Evolutionary conservation across 2,797 vertebrate genomes (phyloP).

Genomic region (Peromyscus nudipes): DNA sequence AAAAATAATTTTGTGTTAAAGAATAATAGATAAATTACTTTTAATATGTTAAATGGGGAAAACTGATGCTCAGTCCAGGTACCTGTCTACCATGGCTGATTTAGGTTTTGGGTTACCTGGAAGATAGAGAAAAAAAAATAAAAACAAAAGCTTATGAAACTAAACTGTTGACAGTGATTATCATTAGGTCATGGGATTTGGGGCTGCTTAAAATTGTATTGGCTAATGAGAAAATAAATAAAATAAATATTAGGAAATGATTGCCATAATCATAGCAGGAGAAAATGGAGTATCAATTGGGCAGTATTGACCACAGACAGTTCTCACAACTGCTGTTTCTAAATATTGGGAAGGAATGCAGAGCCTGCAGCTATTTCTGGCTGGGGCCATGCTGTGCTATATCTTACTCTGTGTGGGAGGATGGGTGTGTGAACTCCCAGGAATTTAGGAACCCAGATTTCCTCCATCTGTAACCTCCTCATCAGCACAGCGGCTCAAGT

Average conservation of each 20-base stretch:
- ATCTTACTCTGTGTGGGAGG: slow-evolving; percentile 64
- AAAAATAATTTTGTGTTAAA: not conserved
- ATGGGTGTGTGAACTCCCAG: slow-evolving; percentile 56
- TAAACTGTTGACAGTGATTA: not conserved
- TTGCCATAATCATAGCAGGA: rapidly evolving
- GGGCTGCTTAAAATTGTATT: not conserved
- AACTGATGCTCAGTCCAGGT: rapidly evolving
- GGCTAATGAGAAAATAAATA: not conserved
- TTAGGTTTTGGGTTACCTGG: not conserved
- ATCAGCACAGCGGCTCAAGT: slow-evolving; percentile 27
- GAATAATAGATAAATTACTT: rapidly evolving
- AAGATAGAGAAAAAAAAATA: not conserved
- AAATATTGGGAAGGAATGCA: slow-evolving; percentile 67
- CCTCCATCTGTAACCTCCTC: slow-evolving; percentile 65
- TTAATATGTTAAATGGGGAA: not conserved
- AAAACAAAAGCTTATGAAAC: not conserved
- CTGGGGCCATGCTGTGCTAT: not conserved
- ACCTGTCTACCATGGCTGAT: not conserved
- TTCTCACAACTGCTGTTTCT: slow-evolving; percentile 65
- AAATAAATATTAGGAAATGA: not conserved
- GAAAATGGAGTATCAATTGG: not conserved
- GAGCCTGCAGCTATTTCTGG: slow-evolving; percentile 71
- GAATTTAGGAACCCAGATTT: slow-evolving; percentile 76
- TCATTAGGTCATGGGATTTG: too few species aligned
- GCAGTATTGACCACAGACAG: not conserved